Percentiles rank a stretch among this genome's conserved stretches.
Evolutionary conservation across 2,888 invertebrate genomes (phyloP).

Genomic region (Peribatodes rhomboidaria): DNA sequence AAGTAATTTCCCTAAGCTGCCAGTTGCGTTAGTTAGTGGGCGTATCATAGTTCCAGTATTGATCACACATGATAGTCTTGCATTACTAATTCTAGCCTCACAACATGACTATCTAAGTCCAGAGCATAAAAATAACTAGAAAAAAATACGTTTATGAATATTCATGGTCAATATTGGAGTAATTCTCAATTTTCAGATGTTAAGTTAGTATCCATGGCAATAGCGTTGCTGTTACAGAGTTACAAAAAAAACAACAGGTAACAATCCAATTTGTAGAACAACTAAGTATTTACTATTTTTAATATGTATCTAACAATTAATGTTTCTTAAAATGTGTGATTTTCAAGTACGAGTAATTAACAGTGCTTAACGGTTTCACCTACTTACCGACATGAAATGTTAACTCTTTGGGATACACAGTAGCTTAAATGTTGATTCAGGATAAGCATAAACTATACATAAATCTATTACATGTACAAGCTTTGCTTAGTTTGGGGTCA

Average conservation of each 20-base stretch:
- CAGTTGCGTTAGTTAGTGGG: constrained; percentile 11
- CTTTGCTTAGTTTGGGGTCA: too few species aligned
- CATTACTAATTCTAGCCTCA: constrained; percentile 14
- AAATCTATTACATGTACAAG: too few species aligned
- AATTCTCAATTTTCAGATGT: constrained; percentile 10
- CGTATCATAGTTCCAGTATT: constrained; percentile 30
- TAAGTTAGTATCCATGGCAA: constrained; percentile 20
- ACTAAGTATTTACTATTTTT: neutral
- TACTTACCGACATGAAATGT: too few species aligned
- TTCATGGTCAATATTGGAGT: neutral
- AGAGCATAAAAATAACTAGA: neutral
- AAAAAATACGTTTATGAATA: neutral
- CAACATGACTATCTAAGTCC: neutral
- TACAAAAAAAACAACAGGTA: constrained; percentile 7
- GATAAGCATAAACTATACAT: too few species aligned
- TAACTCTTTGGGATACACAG: too few species aligned
- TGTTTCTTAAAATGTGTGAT: neutral
- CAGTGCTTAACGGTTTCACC: too few species aligned
- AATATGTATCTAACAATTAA: neutral
- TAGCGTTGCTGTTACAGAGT: constrained; percentile 13
- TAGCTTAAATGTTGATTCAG: too few species aligned
- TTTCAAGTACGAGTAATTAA: too few species aligned
- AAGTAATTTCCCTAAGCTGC: constrained; percentile 4
- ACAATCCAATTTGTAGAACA: neutral
- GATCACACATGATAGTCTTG: constrained; percentile 38